Evolutionary conservation across 2,113 vertebrate species (phyloP), one percentile per base, ranked within the genome.

Genomic region (Xyrauchen texanus): DNA sequence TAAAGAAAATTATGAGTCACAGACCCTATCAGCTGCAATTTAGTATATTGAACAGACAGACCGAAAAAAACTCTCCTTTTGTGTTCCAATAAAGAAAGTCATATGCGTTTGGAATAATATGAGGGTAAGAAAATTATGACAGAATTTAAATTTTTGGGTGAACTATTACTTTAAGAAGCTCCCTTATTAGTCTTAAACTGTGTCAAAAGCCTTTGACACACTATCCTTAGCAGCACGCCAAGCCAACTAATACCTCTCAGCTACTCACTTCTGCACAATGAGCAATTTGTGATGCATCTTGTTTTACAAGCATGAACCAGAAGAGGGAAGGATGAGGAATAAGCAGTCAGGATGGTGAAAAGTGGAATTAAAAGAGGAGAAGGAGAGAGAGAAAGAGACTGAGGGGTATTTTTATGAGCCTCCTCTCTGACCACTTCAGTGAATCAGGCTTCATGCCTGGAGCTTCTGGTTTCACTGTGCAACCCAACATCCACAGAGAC

Each of bases 401-500:
- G 68, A 76, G 70, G 12, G 79, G 51, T 82, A 82, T 80, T 85
- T 80, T 82, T 78, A 81, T 78, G 76, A 73, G 64, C 46, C 65
- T 74, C 49, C 47, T 71, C 67, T 68, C 51, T 79, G 81, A 79
- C 83, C 83, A 81, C 80, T 71, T 82, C 83, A 85, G 68, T 82
- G 65, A 52, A 63, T 74, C 8, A 70, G 83, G 81, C 83, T 73
- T 74, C 16, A 10, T 82, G 83, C 83, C 83, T 73, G 55, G 64
- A 77, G 77, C 62, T 73, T 81, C 81, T 82, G 84, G 73, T 78
- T 85, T 74, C 69, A 82, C 82, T 85, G 81, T 82, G 60, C 77
- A 68, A 78, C 12, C 77, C 46, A 3, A 44, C 74, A 58, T 85
- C 81, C 81, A 68, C 78, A 65, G 67, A 81, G 76, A 80, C 61